These are phyloP conservation scores for Puntigrus tetrazona DNA, from an alignment of 2,113 vertebrate genomes.

Conservation along the genomic window DNA sequence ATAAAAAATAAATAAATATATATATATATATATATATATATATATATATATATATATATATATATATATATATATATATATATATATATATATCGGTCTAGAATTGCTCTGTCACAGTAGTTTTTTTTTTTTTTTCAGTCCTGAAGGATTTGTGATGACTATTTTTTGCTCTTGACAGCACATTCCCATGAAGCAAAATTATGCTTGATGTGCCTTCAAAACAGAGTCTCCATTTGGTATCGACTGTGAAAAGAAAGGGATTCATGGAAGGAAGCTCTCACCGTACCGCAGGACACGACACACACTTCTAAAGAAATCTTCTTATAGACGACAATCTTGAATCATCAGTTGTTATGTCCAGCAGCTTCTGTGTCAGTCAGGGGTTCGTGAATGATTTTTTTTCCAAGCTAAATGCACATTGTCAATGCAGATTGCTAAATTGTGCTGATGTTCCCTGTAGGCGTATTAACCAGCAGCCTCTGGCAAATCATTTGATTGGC, in stretches of 20 bases:
- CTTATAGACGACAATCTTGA: not conserved
- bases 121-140: not conserved
- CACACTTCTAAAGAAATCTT: not conserved
- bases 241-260: not conserved
- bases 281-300: not conserved
- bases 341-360: slow-evolving; percentile 22
- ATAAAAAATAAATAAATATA: too few species aligned
- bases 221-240: slow-evolving; percentile 34
- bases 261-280: slow-evolving; percentile 7
- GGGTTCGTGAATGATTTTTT: slow-evolving; percentile 21
- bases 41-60: too few species aligned
- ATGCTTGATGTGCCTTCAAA: slow-evolving; percentile 44
- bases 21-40: too few species aligned
- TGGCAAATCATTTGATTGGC: not conserved
- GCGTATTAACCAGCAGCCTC: not conserved
- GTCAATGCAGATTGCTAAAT: not conserved
- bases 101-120: slow-evolving; percentile 15
- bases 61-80: too few species aligned
- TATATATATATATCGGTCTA: too few species aligned
- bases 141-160: slow-evolving; percentile 37
- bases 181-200: slow-evolving; percentile 39
- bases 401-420: slow-evolving; percentile 6
- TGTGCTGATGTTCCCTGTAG: not conserved
- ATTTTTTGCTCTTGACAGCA: slow-evolving; percentile 38
- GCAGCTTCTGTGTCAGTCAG: not conserved